Evolutionary conservation across 2,113 vertebrate genomes (phyloP), one percentile per base, ranked within the genome.

Genomic region (Sclerurus mexicanus): DNA sequence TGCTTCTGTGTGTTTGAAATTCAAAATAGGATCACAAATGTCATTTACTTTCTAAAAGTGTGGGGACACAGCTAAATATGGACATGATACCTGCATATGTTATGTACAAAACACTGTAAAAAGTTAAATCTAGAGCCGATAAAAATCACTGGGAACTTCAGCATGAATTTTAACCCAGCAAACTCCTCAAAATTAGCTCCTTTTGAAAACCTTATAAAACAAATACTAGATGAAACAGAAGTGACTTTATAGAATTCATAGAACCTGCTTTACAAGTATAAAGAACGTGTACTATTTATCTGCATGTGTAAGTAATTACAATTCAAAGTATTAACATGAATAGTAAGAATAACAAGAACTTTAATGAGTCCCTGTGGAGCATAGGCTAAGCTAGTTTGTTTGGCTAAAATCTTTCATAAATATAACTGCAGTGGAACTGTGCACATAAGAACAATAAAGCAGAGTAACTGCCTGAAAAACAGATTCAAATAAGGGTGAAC

Each of bases 241-340:
- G 53, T 30, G 22, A 60, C 64, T 78, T 90, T 58, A 74, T 14
- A 87, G 86, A 77, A 92, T 50, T 85, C 60, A 40, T 2, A 81
- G 90, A 90, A 93, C 72, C 80, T 90, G 73, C 28, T 89, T 86
- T 92, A 87, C 80, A 74, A 86, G 44, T 46, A 74, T 30, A 90
- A 88, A 90, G 86, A 93, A 90, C 3, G 4, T 17, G 21, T 24
- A 81, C 30, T 87, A 67, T 85, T 85, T 90, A 92, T 68, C 88
- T 93, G 84, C 90, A 93, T 84, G 59, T 96, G 90, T 86, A 94
- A 86, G 63, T 87, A 97, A 96, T 93, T 89, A 93, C 88, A 93
- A 95, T 96, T 94, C 60, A 94, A 97, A 96, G 76, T 44, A 86
- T 87, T 96, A 85, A 85, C 69, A 59, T 74, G 85, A 95, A 87